Conservation (phyloP, 2,113 vertebrate species). For the Phalacrocorax carbo region DNA sequence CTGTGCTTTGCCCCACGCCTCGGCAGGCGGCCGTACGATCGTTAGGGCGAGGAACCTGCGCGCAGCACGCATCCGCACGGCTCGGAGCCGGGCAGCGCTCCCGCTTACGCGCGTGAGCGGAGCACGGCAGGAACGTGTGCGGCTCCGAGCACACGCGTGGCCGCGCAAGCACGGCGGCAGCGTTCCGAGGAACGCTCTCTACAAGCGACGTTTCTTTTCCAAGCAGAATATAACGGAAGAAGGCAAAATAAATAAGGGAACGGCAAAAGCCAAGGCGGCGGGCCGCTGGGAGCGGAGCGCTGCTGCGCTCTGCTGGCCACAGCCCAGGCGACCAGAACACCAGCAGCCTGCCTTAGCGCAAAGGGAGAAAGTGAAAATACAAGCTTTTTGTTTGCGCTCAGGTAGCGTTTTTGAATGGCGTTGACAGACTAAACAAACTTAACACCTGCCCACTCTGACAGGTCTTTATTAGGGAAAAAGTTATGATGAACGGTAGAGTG, state of each 20-base stretch:
- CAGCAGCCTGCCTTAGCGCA: rapidly evolving
- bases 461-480: background rate
- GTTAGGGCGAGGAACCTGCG: too few relatives aligned
- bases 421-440: too few relatives aligned
- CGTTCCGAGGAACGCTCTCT: background rate
- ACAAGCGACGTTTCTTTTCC: background rate
- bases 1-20: too few relatives aligned
- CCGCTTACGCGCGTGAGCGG: rapidly evolving
- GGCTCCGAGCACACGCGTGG: rapidly evolving
- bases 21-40: background rate
- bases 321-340: background rate
- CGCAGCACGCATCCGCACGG: background rate
- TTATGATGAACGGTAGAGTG: rapidly evolving
- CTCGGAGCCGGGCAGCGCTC: rapidly evolving
- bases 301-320: slow-evolving; percentile 66
- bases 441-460: background rate
- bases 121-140: background rate
- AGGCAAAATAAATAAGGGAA: background rate
- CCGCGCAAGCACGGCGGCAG: background rate
- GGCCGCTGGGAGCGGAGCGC: background rate
- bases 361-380: background rate
- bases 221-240: background rate
- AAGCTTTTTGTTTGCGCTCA: background rate
- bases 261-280: too few relatives aligned
- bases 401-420: background rate